Base-by-base conservation (phyloP, 2,888 invertebrate genomes). In the Myopa testacea region DNA sequence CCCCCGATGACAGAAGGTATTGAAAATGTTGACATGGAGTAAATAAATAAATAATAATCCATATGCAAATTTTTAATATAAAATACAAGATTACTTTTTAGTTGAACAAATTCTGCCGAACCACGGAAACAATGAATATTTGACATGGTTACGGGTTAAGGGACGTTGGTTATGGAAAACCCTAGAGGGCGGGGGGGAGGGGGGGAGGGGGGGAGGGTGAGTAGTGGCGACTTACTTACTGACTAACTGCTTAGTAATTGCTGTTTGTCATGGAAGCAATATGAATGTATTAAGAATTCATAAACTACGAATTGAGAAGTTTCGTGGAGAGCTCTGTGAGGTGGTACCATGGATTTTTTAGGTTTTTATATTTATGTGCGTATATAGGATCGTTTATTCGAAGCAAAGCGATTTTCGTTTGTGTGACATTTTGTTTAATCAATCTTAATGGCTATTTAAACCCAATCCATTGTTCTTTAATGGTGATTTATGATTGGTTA, bases 351-450 rank as follows among this genome's bases (percentile, higher is more conserved):
- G 55, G 16, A 14, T 55, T 55, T 55, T 1, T 5, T 60, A 14
- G 14, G 60, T 60, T 67, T 19, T 12, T 26, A 52, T n/a, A 19
- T 34, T 10, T 37, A 6, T 16, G 10, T 12, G 55, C 2, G 1
- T 6, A 55, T n/a, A 16, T 16, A 55, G n/a, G n/a, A 55, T 55
- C 16, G 3, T 14, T 55, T 55, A n/a, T 55, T 10, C 10, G 5
- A 55, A 45, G 6, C 6, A 45, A 45, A 45, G 3, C 45, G 81
- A 85, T 85, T 85, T 82, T 82, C 84, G 82, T 84, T 55, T 55
- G 10, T 82, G 65, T 80, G 81, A 81, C 82, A 81, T 82, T 85
- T 81, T 86, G 85, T 85, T 85, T 86, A 85, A 85, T 85, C 86
- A 86, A 86, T 85, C 85, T 85, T 84, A 82, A 84, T 83, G 82